Evolutionary conservation across 1,140 invertebrate species (phyloP), one percentile per base, ranked within the genome.

Genomic region (Nasonia giraulti): DNA sequence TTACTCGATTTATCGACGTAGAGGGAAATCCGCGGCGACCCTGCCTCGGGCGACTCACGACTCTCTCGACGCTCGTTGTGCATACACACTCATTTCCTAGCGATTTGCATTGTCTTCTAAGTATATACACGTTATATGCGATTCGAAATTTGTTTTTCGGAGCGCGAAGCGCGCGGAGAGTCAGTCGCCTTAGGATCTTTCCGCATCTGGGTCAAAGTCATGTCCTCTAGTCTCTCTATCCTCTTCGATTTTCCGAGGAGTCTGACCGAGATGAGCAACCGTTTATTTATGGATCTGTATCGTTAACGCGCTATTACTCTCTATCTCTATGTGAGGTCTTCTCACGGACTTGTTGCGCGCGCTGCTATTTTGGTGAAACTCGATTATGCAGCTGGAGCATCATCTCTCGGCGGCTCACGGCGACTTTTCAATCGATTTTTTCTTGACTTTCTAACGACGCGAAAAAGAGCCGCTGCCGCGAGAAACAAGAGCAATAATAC

Each of bases 121-220:
- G 8, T 50, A 20, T 55, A 55, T 6, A 27, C 47, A 23, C 17
- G 37, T 79, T 79, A 33, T 20, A 11, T 3, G 17, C 33, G 77
- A 66, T 79, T 50, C 12, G 77, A 79, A 66, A 68, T 33, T 8
- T 1, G 23, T 23, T 23, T 23, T 23, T 23, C 23, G 23, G 23
- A 23, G 23, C 23, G 23, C 23, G 23, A 23, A 23, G 23, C 14
- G 31, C n/a, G 62, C 27, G 31, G 62, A 17, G 66, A 75, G 12
- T 78, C 75, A 75, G 12, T 78, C 75, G 55, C 37, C 47, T 73
- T 40, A 79, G 83, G 62, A 77, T 76, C 33, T 50, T 82, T 84
- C 55, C 73, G 82, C 68, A 93, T 91, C 89, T 93, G 87, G 92
- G 92, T 93, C 92, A 93, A 93, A 93, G 92, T 93, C 92, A 89